Evolutionary conservation across 1,140 invertebrate genomes (phyloP).

Genomic region (Chelonus insularis): DNA sequence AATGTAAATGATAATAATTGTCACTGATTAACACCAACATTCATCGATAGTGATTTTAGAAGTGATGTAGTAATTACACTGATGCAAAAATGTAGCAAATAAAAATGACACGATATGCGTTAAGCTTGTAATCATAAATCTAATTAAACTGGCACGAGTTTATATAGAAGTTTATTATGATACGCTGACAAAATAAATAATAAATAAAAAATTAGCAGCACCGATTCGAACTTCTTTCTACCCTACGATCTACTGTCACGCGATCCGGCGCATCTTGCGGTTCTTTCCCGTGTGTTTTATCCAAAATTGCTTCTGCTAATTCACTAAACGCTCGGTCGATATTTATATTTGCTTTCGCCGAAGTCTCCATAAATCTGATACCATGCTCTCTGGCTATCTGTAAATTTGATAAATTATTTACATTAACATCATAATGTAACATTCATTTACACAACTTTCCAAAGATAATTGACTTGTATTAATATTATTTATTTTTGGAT

Average conservation of each 20-base stretch:
- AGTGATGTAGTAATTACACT: conserved; percentile 10
- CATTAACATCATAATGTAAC: too few species aligned
- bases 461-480: too few species aligned
- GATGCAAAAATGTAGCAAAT: conserved; percentile 28
- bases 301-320: conserved; percentile 93
- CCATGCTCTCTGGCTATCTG: conserved; percentile 97
- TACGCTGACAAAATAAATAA: conserved; percentile 42
- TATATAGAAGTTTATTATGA: conserved; percentile 27
- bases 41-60: too few species aligned
- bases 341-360: conserved; percentile 97
- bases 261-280: conserved; percentile 69
- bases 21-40: too few species aligned
- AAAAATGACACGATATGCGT: conserved; percentile 25
- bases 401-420: too few species aligned
- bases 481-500: background rate
- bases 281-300: conserved; percentile 76
- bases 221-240: conserved; percentile 55
- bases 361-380: conserved; percentile 98
- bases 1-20: too few species aligned
- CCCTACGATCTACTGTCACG: conserved; percentile 67
- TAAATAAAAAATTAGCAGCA: conserved; percentile 54
- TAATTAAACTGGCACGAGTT: conserved; percentile 35
- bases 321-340: conserved; percentile 97
- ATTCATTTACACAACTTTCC: too few species aligned
- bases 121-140: conserved; percentile 23